phyloP scores from a whole-genome alignment of 2,888 invertebrate genomes.

The Vannuccia rotundouncinata region DNA sequence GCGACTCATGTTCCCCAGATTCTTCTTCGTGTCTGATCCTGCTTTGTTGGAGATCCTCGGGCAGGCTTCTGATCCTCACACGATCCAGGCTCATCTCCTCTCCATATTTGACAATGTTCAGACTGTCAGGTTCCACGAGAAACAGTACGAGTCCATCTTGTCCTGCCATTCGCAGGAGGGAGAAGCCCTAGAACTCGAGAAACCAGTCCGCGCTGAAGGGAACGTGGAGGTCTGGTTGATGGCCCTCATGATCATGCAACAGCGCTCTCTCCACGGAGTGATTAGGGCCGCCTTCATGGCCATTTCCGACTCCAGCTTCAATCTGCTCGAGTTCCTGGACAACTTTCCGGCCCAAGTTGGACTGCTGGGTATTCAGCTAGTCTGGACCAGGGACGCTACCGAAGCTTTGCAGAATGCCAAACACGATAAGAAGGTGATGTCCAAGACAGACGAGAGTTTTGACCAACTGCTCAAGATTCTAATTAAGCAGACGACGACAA shows the following conservation, averaged over 20 bases:
- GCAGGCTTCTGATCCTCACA: slow-evolving; percentile 58
- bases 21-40: slow-evolving; percentile 58
- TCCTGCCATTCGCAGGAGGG: slow-evolving; percentile 87
- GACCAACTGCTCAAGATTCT: slow-evolving; percentile 80
- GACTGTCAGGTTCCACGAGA: slow-evolving; percentile 82
- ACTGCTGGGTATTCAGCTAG: slow-evolving; percentile 85
- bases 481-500: slow-evolving; percentile 87
- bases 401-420: slow-evolving; percentile 79
- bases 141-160: slow-evolving; percentile 88
- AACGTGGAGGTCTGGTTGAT: slow-evolving; percentile 87
- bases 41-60: slow-evolving; percentile 57
- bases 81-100: slow-evolving; percentile 70
- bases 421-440: slow-evolving; percentile 86
- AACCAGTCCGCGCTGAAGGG: slow-evolving; percentile 65
- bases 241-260: slow-evolving; percentile 76
- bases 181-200: slow-evolving; percentile 73
- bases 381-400: slow-evolving; percentile 91
- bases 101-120: slow-evolving; percentile 93
- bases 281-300: slow-evolving; percentile 75
- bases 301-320: slow-evolving; percentile 77
- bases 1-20: slow-evolving; percentile 55
- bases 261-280: slow-evolving; percentile 81
- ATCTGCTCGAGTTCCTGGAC: slow-evolving; percentile 66
- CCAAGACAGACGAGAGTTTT: slow-evolving; percentile 86
- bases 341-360: slow-evolving; percentile 89